These are phyloP conservation scores for Hydriomena furcata DNA, from an alignment of 2,888 invertebrate species.

Conservation along the genomic window DNA sequence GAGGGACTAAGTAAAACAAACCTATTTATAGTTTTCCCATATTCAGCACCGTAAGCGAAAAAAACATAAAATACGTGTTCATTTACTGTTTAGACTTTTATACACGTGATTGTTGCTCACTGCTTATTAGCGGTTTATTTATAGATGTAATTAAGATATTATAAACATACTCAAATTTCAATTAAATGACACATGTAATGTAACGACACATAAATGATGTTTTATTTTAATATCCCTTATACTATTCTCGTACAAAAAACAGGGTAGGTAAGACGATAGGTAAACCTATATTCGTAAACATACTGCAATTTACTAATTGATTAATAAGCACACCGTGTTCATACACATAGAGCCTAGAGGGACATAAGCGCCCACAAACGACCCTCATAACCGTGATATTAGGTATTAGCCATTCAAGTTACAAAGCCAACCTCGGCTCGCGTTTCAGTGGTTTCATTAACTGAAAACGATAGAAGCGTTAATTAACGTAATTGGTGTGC, in stretches of 20 bases:
- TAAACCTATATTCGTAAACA: not conserved
- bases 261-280: not conserved
- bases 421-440: conserved; percentile 20
- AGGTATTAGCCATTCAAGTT: conserved; percentile 15
- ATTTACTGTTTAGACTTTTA: conserved; percentile 14
- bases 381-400: conserved; percentile 21
- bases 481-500: conserved; percentile 28
- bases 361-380: conserved; percentile 13
- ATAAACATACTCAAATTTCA: not conserved
- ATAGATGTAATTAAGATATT: not conserved
- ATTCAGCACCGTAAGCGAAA: conserved; percentile 16
- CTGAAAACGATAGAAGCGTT: conserved; percentile 27
- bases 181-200: conserved; percentile 14
- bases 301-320: conserved; percentile 9
- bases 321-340: conserved; percentile 10
- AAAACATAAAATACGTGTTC: conserved; percentile 13
- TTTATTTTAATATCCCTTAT: conserved; percentile 4
- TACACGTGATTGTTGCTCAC: conserved; percentile 12
- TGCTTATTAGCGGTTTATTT: conserved; percentile 6
- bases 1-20: conserved; percentile 43
- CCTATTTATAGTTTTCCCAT: conserved; percentile 8
- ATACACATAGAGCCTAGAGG: conserved; percentile 5
- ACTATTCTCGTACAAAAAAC: not conserved
- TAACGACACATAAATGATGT: conserved; percentile 7
- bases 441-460: conserved; percentile 27